These are phyloP conservation scores for Artibeus lituratus DNA, from an alignment of 2,797 vertebrate species.

Conservation along the genomic window DNA sequence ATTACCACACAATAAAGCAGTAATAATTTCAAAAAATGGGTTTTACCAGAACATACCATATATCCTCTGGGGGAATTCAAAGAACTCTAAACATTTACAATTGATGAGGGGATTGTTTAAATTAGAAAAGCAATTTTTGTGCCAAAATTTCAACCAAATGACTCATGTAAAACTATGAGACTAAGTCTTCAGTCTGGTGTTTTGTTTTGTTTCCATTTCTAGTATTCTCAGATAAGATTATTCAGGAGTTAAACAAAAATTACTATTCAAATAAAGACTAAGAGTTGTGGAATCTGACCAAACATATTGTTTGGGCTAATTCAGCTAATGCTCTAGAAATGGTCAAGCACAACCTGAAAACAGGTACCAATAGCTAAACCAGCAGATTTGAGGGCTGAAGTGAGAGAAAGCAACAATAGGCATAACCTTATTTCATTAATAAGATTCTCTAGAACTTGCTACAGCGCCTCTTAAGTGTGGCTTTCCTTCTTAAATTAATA, in stretches of 20 bases:
- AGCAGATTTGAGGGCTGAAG: background rate
- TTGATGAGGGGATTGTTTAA: background rate
- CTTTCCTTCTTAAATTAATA: background rate
- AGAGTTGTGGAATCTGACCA: background rate
- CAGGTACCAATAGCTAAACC: background rate
- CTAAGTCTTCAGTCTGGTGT: background rate
- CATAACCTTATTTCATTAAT: background rate
- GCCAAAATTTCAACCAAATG: conserved; percentile 15
- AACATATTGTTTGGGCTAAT: background rate
- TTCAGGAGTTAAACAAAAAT: background rate
- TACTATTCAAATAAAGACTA: background rate
- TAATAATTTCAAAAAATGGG: conserved; percentile 24
- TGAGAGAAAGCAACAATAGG: background rate
- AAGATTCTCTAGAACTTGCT: background rate
- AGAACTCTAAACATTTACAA: background rate
- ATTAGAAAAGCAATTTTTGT: background rate
- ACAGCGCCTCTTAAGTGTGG: background rate
- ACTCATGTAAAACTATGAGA: background rate
- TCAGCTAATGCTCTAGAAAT: background rate
- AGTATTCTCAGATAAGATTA: background rate
- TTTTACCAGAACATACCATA: background rate
- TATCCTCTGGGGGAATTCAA: background rate
- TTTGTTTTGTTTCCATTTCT: conserved; percentile 14
- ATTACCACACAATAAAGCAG: background rate
- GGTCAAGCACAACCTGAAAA: background rate